Evolutionary conservation across 2,113 vertebrate species (phyloP), one percentile per base, ranked within the genome.

Genomic region (Albula goreensis): DNA sequence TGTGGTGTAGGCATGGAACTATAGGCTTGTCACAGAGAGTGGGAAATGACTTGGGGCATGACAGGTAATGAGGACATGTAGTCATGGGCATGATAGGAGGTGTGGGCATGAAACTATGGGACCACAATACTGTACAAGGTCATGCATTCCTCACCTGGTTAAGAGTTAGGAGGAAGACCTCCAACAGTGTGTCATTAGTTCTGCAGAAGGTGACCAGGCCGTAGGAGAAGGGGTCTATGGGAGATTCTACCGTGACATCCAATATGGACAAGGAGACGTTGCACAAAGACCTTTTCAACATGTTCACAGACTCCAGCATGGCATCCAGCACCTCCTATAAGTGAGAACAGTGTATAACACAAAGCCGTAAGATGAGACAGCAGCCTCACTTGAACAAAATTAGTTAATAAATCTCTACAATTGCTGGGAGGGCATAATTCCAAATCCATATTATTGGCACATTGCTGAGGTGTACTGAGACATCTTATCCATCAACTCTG

Each of bases 241-340:
- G 83, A 31, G 66, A 25, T 25, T 49, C 19, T 8, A 5, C 12
- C 7, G 77, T 89, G 3, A 25, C 9, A 86, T 94, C 91, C 1
- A 94, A 52, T 83, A 85, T 50, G 52, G 92, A 90, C 77, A 94
- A 87, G 50, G 56, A 80, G 8, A 91, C 2, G 3, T 85, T 57
- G 86, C 95, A 96, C 74, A 95, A 2, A 15, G 83, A 88, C 12
- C 22, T 89, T 85, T 94, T 96, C 82, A 95, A 31, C 49, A 90
- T 0, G 57, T 83, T 89, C 52, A 89, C 53, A 0, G 94, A 93
- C 49, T 89, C 91, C 88, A 94, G 70, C 66, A 93, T 88, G 63
- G 85, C 10, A 5, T 87, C 50, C 56, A 92, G 15, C 9, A 31
- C 25, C 56, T 90, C 90, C 94, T 94, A 85, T 3, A 13, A 41